A percentile compares a stretch with the other conserved stretches of the same genome.
Conservation (phyloP, 2,113 vertebrate genomes). For the Notechis scutatus region DNA sequence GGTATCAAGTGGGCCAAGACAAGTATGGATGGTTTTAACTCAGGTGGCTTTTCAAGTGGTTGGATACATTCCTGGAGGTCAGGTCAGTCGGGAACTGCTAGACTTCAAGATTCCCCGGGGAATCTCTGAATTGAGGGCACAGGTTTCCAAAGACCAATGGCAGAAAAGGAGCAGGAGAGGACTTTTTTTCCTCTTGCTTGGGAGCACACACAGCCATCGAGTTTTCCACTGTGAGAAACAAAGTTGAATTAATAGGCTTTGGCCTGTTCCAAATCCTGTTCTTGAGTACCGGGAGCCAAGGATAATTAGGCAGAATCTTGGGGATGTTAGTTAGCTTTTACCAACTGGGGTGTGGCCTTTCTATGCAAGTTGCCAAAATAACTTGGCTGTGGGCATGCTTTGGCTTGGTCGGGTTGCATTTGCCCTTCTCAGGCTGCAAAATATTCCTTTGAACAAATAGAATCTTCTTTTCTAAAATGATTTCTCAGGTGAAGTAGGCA, state of each 20-base stretch:
- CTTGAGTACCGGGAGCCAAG: not conserved
- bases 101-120: not conserved
- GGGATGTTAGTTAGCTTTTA: not conserved
- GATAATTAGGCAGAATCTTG: not conserved
- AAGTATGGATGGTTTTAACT: not conserved
- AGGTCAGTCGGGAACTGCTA: not conserved
- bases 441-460: not conserved
- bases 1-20: not conserved
- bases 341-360: not conserved
- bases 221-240: not conserved
- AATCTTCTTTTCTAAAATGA: not conserved
- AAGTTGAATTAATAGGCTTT: not conserved
- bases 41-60: not conserved
- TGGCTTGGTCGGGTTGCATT: not conserved
- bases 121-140: not conserved
- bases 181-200: not conserved
- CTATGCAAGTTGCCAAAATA: not conserved
- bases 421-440: not conserved
- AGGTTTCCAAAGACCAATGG: not conserved
- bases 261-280: not conserved
- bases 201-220: not conserved
- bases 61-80: not conserved
- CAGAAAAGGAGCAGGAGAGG: not conserved
- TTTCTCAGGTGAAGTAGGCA: not conserved
- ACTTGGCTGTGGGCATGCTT: not conserved